Evolutionary conservation across 2,888 invertebrate species (phyloP), one percentile per base, ranked within the genome.

Genomic region (Cephus runcator): DNA sequence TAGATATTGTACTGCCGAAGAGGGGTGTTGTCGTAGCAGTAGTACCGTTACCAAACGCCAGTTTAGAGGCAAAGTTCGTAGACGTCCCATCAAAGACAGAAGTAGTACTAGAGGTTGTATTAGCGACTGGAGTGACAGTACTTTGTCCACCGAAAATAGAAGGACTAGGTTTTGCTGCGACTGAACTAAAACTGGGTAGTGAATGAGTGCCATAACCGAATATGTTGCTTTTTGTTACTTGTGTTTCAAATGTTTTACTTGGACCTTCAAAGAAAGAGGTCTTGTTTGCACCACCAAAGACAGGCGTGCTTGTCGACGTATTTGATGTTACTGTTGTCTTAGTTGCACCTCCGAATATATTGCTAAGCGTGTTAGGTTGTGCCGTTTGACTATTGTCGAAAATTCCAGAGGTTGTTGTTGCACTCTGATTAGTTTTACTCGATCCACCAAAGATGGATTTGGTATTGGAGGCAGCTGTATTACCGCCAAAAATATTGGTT

Each of bases 361-460:
- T 84, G 11, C 79, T 78, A n/a, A 80, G 75, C 1, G 78, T 33
- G 56, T 23, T 56, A 56, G 56, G 56, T 2, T 23, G 56, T 73
- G 78, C 34, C 15, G 74, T 31, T 34, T 68, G 79, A 12, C 78
- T 77, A 69, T 12, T 71, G 31, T 34, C 33, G 2, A 71, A 71
- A 12, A 71, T 71, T 33, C 34, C 34, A 31, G 71, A 31, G 23
- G 31, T 31, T 15, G 71, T 71, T 6, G 71, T 31, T 34, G 71
- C 71, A 71, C 31, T 34, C 30, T 71, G 71, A 34, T 71, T 33
- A 71, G 71, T 71, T 56, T 56, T 56, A 56, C 23, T 56, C 34
- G 71, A 15, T 33, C 83, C 79, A 35, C 82, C 85, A 77, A 88
- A 88, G 69, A 87, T 79, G 69, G 79, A 81, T 23, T 82, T 83